Evolutionary conservation across 2,113 vertebrate genomes (phyloP).

Genomic region (Ranitomeya imitator): DNA sequence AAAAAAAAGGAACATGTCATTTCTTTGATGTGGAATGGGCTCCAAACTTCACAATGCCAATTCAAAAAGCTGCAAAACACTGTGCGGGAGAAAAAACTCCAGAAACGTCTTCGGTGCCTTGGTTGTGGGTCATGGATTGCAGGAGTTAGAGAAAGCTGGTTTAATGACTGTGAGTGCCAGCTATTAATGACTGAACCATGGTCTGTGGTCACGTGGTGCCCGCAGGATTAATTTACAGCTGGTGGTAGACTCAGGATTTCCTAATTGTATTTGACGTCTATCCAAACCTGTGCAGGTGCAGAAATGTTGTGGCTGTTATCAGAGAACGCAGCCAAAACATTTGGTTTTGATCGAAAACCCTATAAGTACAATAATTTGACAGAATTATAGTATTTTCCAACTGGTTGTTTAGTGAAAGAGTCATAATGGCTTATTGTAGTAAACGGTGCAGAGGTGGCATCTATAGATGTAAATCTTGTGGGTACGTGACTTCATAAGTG

Average conservation of each 20-base stretch:
- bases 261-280: neutral
- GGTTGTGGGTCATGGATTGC: too few species aligned
- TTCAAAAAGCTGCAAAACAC: too few species aligned
- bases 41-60: too few species aligned
- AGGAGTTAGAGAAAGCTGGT: neutral
- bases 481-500: neutral
- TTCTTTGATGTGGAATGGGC: too few species aligned
- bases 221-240: neutral
- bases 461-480: neutral
- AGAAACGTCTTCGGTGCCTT: too few species aligned
- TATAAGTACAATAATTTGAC: neutral
- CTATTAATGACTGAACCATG: neutral
- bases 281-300: neutral
- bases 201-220: neutral
- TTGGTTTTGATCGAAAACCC: neutral
- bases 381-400: neutral
- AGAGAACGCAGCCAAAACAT: neutral
- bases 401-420: neutral
- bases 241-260: neutral
- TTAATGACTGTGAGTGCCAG: neutral
- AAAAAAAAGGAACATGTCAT: too few species aligned
- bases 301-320: neutral
- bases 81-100: too few species aligned
- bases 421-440: neutral
- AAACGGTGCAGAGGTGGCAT: neutral